Percentiles rank a stretch among this genome's conserved stretches.
Conservation (phyloP, 2,888 invertebrate species). For the Cataglyphis rosenhaueri region DNA sequence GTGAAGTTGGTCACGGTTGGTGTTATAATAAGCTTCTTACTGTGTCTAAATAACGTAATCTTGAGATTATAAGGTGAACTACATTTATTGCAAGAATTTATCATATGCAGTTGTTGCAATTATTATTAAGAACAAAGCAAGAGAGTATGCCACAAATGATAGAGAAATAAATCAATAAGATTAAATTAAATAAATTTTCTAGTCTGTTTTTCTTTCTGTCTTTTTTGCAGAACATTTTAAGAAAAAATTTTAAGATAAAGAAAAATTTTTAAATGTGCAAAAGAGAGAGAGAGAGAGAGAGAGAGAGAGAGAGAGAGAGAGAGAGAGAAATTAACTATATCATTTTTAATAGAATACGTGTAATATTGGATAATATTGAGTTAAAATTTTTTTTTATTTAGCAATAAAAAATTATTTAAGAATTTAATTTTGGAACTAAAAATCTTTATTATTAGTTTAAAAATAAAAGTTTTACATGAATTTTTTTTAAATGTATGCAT, state of each 20-base stretch:
- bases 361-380: not conserved
- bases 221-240: not conserved
- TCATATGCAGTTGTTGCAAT: not conserved
- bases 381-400: not conserved
- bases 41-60: constrained; percentile 9
- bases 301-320: too few relatives aligned
- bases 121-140: not conserved
- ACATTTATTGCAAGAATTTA: not conserved
- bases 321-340: not conserved
- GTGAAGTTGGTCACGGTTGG: not conserved
- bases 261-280: not conserved
- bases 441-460: not conserved
- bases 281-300: not conserved
- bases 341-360: not conserved
- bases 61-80: not conserved
- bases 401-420: not conserved
- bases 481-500: not conserved
- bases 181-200: not conserved
- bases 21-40: constrained; percentile 4
- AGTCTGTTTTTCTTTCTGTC: not conserved
- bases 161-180: not conserved
- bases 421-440: not conserved
- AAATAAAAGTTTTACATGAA: not conserved
- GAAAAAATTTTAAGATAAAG: not conserved
- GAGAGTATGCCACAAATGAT: not conserved